Conservation (phyloP, 2,888 invertebrate genomes). For the Ormyrus nitidulus region DNA sequence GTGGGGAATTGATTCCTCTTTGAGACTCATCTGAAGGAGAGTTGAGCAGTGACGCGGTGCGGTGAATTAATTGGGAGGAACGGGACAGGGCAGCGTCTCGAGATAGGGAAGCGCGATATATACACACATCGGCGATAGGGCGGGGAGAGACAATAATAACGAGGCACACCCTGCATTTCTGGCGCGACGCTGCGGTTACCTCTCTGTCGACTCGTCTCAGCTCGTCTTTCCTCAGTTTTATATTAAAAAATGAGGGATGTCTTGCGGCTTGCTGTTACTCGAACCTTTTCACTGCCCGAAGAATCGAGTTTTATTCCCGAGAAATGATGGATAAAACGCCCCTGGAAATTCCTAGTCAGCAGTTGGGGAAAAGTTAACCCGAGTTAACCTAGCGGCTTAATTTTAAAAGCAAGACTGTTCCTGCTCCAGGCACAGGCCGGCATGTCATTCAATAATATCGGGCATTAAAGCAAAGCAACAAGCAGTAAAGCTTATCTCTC, state of each 20-base stretch:
- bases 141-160: conserved; percentile 25
- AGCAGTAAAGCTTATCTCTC: too few relatives aligned
- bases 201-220: not conserved
- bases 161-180: conserved; percentile 46
- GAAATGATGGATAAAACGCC: not conserved
- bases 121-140: not conserved
- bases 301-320: not conserved
- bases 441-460: too few relatives aligned
- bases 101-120: not conserved
- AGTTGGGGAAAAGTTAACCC: too few relatives aligned
- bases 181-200: conserved; percentile 28
- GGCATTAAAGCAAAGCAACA: too few relatives aligned
- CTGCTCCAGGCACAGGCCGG: too few relatives aligned
- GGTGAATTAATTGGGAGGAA: conserved; percentile 14
- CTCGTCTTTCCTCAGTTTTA: too few relatives aligned
- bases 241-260: not conserved
- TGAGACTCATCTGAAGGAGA: too few relatives aligned
- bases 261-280: conserved; percentile 14
- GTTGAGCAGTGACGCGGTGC: too few relatives aligned
- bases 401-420: too few relatives aligned
- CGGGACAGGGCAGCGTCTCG: not conserved
- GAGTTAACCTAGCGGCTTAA: too few relatives aligned
- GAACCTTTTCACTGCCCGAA: not conserved
- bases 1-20: too few relatives aligned
- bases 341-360: too few relatives aligned